Evolutionary conservation across 2,888 invertebrate species (phyloP), one percentile per base, ranked within the genome.

Genomic region (Salpingus planirostris): DNA sequence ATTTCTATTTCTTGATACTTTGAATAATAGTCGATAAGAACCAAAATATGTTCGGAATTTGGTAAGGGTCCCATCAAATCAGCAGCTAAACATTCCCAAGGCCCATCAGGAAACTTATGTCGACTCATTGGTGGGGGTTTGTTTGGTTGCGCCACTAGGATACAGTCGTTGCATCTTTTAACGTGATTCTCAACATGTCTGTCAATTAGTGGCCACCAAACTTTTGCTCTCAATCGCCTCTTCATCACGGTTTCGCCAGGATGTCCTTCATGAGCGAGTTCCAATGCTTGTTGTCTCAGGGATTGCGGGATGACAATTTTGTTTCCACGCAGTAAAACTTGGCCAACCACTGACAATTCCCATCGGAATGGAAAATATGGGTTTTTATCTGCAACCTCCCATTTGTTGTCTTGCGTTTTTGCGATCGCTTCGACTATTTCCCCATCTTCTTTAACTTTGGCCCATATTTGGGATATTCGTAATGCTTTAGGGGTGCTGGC

Each of bases 181-280:
- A 23, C 23, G 8, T 18, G 18, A 6, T 18, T 18, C 8, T 18
- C 18, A 6, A 8, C 18, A 6, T 18, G 6, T 7, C 18, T 6
- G 18, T 18, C 18, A 7, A 18, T 18, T 18, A 7, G 6, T 6
- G 18, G 18, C 18, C 18, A 18, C 18, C 18, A 18, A 8, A 18
- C 18, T 8, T 18, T 18, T 8, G 18, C 6, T 6, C 18, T 6
- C 8, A 27, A 12, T 5, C 13, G n/a, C 13, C 27, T 6, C 8
- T 27, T 27, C 27, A 27, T 12, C 13, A 27, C 13, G n/a, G 13
- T n/a, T n/a, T n/a, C n/a, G n/a, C n/a, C n/a, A n/a, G n/a, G n/a
- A n/a, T n/a, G n/a, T n/a, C n/a, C n/a, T 27, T 18, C 18, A 8
- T 18, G 18, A 8, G 42, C 41, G 7, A 45, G 26, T 27, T 39